phyloP scores from a whole-genome alignment of 2,888 invertebrate species.

The Andrena bicolor region DNA sequence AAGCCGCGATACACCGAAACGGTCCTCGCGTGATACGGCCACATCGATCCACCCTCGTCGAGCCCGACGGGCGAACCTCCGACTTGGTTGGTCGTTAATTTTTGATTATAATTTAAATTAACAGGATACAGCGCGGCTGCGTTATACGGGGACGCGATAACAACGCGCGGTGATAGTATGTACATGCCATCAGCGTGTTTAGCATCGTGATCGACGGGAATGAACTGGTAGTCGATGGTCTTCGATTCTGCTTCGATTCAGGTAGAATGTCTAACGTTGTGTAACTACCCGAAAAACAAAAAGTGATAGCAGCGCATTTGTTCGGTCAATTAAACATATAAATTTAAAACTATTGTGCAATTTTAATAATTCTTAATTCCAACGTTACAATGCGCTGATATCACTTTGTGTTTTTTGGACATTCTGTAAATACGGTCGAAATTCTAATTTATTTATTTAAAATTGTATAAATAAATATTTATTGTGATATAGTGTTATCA shows the following conservation, averaged over 20 bases:
- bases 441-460: no score
- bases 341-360: no score
- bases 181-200: conserved; percentile 8
- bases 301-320: no score
- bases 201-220: not conserved
- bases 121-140: conserved; percentile 8
- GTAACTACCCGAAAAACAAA: no score
- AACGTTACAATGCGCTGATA: no score
- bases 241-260: not conserved
- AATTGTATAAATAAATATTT: no score
- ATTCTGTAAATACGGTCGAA: no score
- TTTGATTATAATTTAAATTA: conserved; percentile 53
- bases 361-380: no score
- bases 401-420: no score
- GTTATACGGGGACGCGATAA: conserved; percentile 12
- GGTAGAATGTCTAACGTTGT: not conserved
- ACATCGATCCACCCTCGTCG: conserved; percentile 43
- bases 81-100: conserved; percentile 40
- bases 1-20: conserved; percentile 55
- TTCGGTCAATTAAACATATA: no score
- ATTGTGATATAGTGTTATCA: no score
- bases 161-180: not conserved
- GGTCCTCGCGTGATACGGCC: conserved; percentile 59
- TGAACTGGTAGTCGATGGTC: not conserved
- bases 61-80: conserved; percentile 19